Evolutionary conservation across 1,140 invertebrate genomes (phyloP).

Genomic region (Ephestia elutella): DNA sequence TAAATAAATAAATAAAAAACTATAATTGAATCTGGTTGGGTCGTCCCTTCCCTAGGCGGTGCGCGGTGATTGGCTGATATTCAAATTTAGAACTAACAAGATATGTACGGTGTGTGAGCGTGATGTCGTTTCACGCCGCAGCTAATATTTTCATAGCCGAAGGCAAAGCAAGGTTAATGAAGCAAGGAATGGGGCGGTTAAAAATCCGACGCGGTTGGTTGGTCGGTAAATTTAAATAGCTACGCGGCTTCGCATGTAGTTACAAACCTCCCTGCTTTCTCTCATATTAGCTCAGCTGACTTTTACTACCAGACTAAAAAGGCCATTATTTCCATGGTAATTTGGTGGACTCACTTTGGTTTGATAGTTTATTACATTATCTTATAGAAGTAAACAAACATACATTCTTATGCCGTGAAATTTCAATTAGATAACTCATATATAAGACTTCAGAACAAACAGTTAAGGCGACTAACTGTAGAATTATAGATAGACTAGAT

Average conservation of each 20-base stretch:
- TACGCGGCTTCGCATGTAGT: background rate
- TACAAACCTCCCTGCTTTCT: background rate
- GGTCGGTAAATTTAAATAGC: constrained; percentile 3
- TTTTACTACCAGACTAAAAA: background rate
- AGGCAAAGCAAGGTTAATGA: constrained; percentile 35
- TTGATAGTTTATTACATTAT: too few species aligned
- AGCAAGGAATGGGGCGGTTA: constrained; percentile 43
- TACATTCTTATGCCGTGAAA: too few species aligned
- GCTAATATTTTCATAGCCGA: constrained; percentile 55
- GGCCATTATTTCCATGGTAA: background rate
- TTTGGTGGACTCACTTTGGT: too few species aligned
- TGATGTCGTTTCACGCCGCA: constrained; percentile 47
- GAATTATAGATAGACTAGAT: too few species aligned
- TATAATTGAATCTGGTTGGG: constrained; percentile 16
- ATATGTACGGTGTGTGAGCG: constrained; percentile 37
- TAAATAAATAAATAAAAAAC: constrained; percentile 24
- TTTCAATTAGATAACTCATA: too few species aligned
- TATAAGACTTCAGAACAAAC: too few species aligned
- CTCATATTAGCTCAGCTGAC: background rate
- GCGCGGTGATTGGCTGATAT: constrained; percentile 56
- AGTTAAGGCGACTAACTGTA: too few species aligned
- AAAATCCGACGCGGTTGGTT: constrained; percentile 26
- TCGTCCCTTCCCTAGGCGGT: constrained; percentile 7
- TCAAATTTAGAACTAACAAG: constrained; percentile 51
- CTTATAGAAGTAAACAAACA: too few species aligned